Evolutionary conservation across 2,797 vertebrate genomes (phyloP).

Genomic region (Antrozous pallidus): DNA sequence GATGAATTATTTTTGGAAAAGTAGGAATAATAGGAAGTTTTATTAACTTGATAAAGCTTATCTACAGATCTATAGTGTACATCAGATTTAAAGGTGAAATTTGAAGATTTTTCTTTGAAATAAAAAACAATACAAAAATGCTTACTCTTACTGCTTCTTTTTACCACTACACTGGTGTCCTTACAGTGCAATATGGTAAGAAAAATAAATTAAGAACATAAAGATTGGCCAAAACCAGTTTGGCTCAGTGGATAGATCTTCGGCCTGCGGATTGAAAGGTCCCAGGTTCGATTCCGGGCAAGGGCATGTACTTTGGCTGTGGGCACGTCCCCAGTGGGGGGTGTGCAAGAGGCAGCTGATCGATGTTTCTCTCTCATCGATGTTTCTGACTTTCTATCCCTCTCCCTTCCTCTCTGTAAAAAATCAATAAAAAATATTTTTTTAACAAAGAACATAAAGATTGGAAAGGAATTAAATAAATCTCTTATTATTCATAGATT

Average conservation of each 20-base stretch:
- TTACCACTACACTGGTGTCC: neutral
- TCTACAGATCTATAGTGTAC: neutral
- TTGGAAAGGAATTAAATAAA: neutral
- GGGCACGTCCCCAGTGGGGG: no score
- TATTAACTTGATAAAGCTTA: neutral
- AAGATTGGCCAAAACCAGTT: no score
- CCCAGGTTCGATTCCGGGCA: no score
- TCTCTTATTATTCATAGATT: neutral
- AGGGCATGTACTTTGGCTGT: no score
- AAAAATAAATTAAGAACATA: neutral
- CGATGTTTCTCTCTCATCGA: no score
- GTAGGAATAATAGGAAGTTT: neutral
- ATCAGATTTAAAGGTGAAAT: constrained; percentile 16
- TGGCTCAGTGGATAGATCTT: no score
- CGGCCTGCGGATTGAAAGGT: no score
- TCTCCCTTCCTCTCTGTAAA: no score
- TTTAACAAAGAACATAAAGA: no score
- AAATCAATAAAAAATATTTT: no score
- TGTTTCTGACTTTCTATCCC: no score
- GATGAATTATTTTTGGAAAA: neutral
- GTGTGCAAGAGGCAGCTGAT: no score
- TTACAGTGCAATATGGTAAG: neutral
- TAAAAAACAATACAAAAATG: neutral
- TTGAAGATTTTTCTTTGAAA: neutral
- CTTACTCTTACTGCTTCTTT: neutral